These are phyloP conservation scores for Nematopogon swammerdamellus DNA, from an alignment of 2,888 invertebrate species.

Conservation along the genomic window DNA sequence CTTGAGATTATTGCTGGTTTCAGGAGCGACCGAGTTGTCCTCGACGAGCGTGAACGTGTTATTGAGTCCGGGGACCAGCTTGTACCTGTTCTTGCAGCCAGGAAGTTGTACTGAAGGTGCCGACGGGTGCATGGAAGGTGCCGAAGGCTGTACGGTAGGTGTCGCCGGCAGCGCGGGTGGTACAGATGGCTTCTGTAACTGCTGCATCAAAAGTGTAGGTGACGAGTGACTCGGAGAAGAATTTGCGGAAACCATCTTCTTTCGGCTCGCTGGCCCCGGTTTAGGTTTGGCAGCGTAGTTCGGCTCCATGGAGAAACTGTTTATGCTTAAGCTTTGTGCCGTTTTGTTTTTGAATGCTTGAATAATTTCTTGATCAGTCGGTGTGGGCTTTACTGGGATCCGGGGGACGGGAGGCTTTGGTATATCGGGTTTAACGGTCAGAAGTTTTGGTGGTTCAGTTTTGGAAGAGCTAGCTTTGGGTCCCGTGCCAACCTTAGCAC, in stretches of 20 bases:
- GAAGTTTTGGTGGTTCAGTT: neutral
- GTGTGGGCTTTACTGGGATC: neutral
- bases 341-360: neutral
- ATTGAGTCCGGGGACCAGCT: conserved; percentile 40
- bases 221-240: too few relatives aligned
- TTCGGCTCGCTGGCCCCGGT: conserved; percentile 38
- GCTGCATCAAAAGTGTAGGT: too few relatives aligned
- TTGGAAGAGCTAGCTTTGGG: conserved; percentile 25
- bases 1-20: neutral
- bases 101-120: conserved; percentile 17
- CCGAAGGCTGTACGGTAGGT: conserved; percentile 10
- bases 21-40: conserved; percentile 14
- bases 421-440: neutral
- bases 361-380: neutral
- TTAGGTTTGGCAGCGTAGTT: neutral
- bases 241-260: conserved; percentile 14
- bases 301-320: neutral
- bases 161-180: conserved; percentile 5
- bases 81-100: conserved; percentile 35
- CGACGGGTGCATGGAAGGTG: conserved; percentile 17
- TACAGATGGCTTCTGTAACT: conserved; percentile 3
- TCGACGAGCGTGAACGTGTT: conserved; percentile 37
- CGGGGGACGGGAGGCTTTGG: neutral
- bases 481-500: conserved; percentile 39
- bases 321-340: neutral